Conservation (phyloP, 1,140 invertebrate species). For the Aphidius ervi region DNA sequence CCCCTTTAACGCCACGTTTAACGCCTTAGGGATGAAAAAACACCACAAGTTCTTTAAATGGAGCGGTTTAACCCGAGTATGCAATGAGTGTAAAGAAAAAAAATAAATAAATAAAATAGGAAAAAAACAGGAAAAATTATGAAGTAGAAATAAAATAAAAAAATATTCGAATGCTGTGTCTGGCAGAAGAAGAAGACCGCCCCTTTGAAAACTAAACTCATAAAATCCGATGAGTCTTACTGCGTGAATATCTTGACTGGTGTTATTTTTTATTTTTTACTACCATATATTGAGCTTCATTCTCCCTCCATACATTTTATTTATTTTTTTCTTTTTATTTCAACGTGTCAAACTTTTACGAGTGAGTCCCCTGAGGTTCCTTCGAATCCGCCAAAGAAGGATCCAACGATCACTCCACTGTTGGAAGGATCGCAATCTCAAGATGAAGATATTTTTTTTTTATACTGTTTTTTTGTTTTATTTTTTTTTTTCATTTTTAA, state of each 20-base stretch:
- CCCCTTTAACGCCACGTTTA: neutral
- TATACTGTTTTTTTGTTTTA: too few species aligned
- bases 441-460: too few species aligned
- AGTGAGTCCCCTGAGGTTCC: constrained; percentile 22
- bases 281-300: constrained; percentile 1
- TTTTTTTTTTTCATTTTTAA: too few species aligned
- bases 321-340: constrained; percentile 25
- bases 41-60: too few species aligned
- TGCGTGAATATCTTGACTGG: neutral
- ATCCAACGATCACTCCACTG: constrained; percentile 11
- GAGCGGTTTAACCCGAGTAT: constrained; percentile 9
- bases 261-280: constrained; percentile 4
- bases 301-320: constrained; percentile 5
- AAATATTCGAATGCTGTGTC: constrained; percentile 21
- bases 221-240: constrained; percentile 32
- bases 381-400: constrained; percentile 11
- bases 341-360: constrained; percentile 37
- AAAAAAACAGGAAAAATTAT: constrained; percentile 9
- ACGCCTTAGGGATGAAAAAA: constrained; percentile 6
- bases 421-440: constrained; percentile 2
- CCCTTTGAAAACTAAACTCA: constrained; percentile 31
- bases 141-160: constrained; percentile 13
- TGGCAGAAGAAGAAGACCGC: constrained; percentile 11
- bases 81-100: neutral
- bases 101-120: neutral